Conservation (phyloP, 2,888 invertebrate genomes). For the Caenorhabditis imperialis region DNA sequence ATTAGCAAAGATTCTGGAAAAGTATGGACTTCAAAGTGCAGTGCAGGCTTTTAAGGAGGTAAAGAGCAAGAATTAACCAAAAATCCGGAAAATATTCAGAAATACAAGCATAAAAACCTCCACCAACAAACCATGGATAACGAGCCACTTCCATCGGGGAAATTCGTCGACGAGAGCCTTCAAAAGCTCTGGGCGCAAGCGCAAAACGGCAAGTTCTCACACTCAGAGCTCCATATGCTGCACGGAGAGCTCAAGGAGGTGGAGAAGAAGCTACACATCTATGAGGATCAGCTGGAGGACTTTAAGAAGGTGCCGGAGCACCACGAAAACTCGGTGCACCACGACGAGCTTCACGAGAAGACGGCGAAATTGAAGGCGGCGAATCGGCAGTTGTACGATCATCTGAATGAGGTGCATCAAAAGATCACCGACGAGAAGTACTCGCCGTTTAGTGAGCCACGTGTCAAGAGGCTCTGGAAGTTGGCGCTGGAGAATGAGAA, state of each 20-base stretch:
- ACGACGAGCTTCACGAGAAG: conserved; percentile 19
- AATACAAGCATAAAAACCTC: conserved; percentile 58
- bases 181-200: conserved; percentile 71
- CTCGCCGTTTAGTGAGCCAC: conserved; percentile 66
- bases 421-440: conserved; percentile 47
- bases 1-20: conserved; percentile 67
- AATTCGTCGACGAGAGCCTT: conserved; percentile 67
- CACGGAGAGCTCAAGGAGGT: conserved; percentile 62
- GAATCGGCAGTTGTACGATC: conserved; percentile 44
- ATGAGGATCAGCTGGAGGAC: conserved; percentile 58
- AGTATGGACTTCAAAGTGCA: conserved; percentile 68
- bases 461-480: conserved; percentile 71
- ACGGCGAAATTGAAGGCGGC: conserved; percentile 45
- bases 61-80: neutral
- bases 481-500: conserved; percentile 60
- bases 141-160: conserved; percentile 30
- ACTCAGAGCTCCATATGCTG: conserved; percentile 60
- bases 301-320: conserved; percentile 57
- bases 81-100: conserved; percentile 49
- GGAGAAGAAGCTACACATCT: conserved; percentile 53
- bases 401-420: conserved; percentile 49
- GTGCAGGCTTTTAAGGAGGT: conserved; percentile 74
- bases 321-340: conserved; percentile 57
- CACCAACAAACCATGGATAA: conserved; percentile 42
- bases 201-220: conserved; percentile 60